phyloP scores from a whole-genome alignment of 2,113 vertebrate genomes.

The Trogon surrucura region DNA sequence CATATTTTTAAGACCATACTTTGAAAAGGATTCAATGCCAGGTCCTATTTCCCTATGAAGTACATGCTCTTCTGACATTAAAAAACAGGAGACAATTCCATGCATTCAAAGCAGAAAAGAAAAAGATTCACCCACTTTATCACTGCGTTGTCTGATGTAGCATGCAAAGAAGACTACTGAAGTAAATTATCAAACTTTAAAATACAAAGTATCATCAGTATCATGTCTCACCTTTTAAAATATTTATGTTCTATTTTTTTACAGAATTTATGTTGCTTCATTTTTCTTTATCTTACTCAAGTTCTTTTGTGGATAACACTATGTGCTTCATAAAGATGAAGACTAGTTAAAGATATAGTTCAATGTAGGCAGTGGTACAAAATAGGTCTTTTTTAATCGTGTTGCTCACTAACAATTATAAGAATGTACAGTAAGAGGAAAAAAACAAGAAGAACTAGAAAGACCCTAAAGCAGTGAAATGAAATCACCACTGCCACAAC shows the following conservation, averaged over 20 bases:
- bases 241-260: background rate
- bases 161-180: background rate
- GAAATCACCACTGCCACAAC: no score
- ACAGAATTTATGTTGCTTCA: background rate
- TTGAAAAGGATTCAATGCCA: background rate
- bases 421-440: background rate
- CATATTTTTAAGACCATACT: background rate
- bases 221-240: background rate
- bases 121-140: background rate
- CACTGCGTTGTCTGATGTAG: background rate
- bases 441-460: background rate
- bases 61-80: background rate
- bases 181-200: background rate
- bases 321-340: background rate
- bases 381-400: background rate
- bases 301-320: background rate
- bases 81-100: background rate
- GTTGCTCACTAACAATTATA: background rate
- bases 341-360: background rate
- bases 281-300: background rate
- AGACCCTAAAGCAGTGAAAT: background rate
- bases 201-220: background rate
- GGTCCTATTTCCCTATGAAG: background rate
- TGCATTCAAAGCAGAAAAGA: background rate
- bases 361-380: background rate